Percentiles rank a stretch among this genome's conserved stretches.
Evolutionary conservation across 1,140 invertebrate genomes (phyloP).

Genomic region (Atta texana): DNA sequence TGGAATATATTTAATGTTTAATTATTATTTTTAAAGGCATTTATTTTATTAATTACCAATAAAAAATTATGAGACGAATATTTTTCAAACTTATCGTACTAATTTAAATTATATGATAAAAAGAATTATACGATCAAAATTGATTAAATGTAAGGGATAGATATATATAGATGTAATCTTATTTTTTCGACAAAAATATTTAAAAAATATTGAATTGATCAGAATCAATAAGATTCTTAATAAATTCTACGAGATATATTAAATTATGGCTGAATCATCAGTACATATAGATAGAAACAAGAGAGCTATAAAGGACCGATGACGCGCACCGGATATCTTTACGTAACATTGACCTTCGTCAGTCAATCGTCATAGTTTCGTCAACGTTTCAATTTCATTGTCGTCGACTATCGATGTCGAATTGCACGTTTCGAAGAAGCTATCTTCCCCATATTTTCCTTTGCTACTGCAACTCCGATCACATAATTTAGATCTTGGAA

Average conservation of each 20-base stretch:
- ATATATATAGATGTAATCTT: neutral
- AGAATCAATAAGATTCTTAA: neutral
- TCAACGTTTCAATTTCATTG: constrained; percentile 68
- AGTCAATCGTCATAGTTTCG: constrained; percentile 77
- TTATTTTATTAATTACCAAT: constrained; percentile 4
- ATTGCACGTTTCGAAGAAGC: neutral
- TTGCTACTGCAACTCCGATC: neutral
- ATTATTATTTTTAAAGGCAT: neutral
- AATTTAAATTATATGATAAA: constrained; percentile 1
- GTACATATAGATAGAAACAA: neutral
- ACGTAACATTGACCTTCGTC: constrained; percentile 83
- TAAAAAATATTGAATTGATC: neutral
- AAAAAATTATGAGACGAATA: neutral
- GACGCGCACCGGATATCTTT: constrained; percentile 71
- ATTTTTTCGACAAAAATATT: neutral
- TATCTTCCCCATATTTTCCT: neutral
- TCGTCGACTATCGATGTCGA: constrained; percentile 26
- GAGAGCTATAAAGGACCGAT: constrained; percentile 58
- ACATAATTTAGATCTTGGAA: neutral
- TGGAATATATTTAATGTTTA: neutral
- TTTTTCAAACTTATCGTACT: neutral
- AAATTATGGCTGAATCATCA: constrained; percentile 6
- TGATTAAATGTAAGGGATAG: neutral
- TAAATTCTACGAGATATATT: neutral
- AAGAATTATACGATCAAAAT: neutral